Evolutionary conservation across 1,140 invertebrate genomes (phyloP).

Genomic region (Homarus americanus): DNA sequence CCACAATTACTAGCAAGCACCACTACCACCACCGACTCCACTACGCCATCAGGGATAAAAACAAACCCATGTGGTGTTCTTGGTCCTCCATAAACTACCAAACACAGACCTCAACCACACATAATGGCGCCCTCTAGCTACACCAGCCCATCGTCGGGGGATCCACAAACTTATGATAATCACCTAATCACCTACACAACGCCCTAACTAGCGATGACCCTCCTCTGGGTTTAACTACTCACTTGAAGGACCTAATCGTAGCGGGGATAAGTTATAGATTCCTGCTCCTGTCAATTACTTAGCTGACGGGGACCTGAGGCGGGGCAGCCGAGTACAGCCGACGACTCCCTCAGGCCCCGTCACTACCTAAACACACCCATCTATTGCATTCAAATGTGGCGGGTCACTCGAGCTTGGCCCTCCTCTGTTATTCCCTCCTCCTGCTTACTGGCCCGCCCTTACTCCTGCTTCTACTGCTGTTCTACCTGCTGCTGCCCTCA

Average conservation of each 20-base stretch:
- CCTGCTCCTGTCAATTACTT: constrained; percentile 21
- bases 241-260: constrained; percentile 23
- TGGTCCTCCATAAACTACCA: neutral
- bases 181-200: constrained; percentile 10
- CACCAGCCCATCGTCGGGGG: neutral
- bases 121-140: neutral
- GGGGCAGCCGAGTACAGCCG: neutral
- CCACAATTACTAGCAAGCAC: too few relatives aligned
- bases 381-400: constrained; percentile 30
- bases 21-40: too few relatives aligned
- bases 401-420: neutral
- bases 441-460: neutral
- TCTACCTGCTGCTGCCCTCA: too few relatives aligned
- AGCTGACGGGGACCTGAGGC: neutral
- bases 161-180: neutral
- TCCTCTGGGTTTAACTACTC: constrained; percentile 9
- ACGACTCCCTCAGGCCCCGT: neutral
- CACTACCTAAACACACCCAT: constrained; percentile 15
- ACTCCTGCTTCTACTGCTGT: too few relatives aligned
- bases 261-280: constrained; percentile 30
- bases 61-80: too few relatives aligned
- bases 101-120: constrained; percentile 21
- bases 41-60: too few relatives aligned
- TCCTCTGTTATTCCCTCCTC: constrained; percentile 23
- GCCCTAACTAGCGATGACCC: constrained; percentile 9